These are phyloP conservation scores for Argyresthia albistria DNA, from an alignment of 2,888 invertebrate species.

Conservation along the genomic window DNA sequence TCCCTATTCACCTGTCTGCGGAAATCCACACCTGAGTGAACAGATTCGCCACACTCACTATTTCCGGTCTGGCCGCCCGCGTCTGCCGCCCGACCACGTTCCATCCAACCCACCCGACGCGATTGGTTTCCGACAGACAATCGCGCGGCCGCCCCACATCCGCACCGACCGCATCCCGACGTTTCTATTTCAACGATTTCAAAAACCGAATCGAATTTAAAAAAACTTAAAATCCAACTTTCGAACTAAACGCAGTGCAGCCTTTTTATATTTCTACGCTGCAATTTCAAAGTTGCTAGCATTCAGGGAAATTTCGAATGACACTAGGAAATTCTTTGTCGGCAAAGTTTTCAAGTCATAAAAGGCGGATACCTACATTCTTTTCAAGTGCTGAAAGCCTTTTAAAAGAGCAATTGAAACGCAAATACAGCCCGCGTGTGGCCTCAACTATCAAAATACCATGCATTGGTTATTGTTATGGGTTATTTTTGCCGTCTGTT, in stretches of 20 bases:
- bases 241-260: neutral
- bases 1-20: no score
- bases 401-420: neutral
- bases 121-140: constrained; percentile 65
- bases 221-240: neutral
- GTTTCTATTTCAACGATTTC: constrained; percentile 33
- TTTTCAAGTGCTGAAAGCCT: constrained; percentile 4
- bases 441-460: no score
- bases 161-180: constrained; percentile 44
- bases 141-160: constrained; percentile 22
- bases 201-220: constrained; percentile 15
- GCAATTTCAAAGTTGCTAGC: neutral
- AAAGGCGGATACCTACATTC: constrained; percentile 32
- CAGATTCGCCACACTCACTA: constrained; percentile 29
- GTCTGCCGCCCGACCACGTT: neutral
- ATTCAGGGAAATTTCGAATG: constrained; percentile 16
- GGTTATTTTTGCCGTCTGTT: no score
- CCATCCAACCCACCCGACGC: constrained; percentile 42
- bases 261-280: constrained; percentile 7
- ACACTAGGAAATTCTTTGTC: constrained; percentile 20
- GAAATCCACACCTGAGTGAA: neutral
- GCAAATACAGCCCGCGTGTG: no score
- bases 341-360: constrained; percentile 28
- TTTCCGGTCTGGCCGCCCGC: constrained; percentile 31
- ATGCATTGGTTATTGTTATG: no score